These are phyloP conservation scores for Mesaphorura yosii DNA, from an alignment of 1,140 invertebrate genomes.

Conservation along the genomic window DNA sequence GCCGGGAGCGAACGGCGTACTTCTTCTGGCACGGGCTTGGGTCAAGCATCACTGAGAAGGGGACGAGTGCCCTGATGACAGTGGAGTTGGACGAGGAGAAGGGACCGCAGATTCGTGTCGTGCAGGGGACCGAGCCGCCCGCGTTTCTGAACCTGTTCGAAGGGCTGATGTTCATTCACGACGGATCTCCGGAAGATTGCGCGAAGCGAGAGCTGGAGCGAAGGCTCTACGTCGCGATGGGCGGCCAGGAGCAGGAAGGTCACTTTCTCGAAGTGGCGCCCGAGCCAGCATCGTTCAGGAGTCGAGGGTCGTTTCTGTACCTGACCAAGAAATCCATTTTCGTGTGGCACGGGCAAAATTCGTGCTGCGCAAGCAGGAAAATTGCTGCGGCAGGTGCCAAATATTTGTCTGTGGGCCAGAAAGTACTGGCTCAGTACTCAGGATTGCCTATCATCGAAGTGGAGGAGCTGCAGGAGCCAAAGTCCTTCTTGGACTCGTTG, in stretches of 20 bases:
- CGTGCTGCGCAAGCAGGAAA: too few relatives aligned
- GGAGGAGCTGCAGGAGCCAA: conserved; percentile 57
- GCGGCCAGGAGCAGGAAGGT: conserved; percentile 71
- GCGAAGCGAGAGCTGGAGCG: too few relatives aligned
- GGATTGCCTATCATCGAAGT: too few relatives aligned
- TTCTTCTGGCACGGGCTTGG: conserved; percentile 87
- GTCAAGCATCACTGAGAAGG: conserved; percentile 77
- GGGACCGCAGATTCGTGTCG: conserved; percentile 64
- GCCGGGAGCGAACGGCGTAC: conserved; percentile 77
- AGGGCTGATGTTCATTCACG: conserved; percentile 58
- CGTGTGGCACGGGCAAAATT: too few relatives aligned
- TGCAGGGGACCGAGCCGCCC: conserved; percentile 70
- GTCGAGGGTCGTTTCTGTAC: conserved; percentile 61
- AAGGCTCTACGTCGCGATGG: conserved; percentile 57
- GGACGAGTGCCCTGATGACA: conserved; percentile 79
- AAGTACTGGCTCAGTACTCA: too few relatives aligned
- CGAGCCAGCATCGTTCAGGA: conserved; percentile 56
- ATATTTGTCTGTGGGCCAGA: too few relatives aligned
- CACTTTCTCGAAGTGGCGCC: conserved; percentile 65
- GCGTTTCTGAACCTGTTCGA: conserved; percentile 77
- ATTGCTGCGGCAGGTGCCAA: too few relatives aligned
- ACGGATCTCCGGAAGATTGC: too few relatives aligned
- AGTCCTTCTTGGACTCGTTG: conserved; percentile 51
- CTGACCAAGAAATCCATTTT: too few relatives aligned
- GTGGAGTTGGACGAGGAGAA: conserved; percentile 74